Conservation (phyloP, 2,113 vertebrate species). For the Aix galericulata region DNA sequence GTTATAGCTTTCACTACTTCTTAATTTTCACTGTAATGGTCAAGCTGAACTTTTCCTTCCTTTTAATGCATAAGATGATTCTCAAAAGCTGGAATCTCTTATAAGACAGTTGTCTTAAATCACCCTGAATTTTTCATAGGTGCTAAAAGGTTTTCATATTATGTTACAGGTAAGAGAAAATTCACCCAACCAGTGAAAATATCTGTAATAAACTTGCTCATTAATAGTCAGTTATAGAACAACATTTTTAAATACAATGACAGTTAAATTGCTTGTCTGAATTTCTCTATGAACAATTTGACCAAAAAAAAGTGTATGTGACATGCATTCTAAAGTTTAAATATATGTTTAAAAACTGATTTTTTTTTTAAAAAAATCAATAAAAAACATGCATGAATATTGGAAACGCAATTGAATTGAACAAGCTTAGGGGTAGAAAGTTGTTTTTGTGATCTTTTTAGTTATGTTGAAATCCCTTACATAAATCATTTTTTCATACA, state of each 20-base stretch:
- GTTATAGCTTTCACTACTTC: not conserved
- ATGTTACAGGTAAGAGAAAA: not conserved
- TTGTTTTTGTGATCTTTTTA: not conserved
- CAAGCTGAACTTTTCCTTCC: not conserved
- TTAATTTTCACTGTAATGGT: not conserved
- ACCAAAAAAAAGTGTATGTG: not conserved
- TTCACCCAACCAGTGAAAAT: not conserved
- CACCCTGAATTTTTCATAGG: not conserved
- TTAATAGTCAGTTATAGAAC: not conserved
- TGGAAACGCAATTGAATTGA: not conserved
- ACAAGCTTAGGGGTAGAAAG: not conserved
- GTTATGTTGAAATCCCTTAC: not conserved
- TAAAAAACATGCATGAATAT: not conserved
- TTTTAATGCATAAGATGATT: not conserved
- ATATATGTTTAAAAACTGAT: not conserved
- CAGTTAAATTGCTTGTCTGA: not conserved
- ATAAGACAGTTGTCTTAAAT: not conserved
- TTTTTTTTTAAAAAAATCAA: not conserved
- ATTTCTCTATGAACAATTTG: not conserved
- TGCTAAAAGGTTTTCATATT: not conserved
- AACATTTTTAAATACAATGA: not conserved
- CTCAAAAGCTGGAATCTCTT: not conserved
- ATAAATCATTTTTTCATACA: not conserved
- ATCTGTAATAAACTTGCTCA: not conserved
- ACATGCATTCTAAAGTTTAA: not conserved